phyloP scores from a whole-genome alignment of 2,113 vertebrate species.

The Psilopsiagon aurifrons region DNA sequence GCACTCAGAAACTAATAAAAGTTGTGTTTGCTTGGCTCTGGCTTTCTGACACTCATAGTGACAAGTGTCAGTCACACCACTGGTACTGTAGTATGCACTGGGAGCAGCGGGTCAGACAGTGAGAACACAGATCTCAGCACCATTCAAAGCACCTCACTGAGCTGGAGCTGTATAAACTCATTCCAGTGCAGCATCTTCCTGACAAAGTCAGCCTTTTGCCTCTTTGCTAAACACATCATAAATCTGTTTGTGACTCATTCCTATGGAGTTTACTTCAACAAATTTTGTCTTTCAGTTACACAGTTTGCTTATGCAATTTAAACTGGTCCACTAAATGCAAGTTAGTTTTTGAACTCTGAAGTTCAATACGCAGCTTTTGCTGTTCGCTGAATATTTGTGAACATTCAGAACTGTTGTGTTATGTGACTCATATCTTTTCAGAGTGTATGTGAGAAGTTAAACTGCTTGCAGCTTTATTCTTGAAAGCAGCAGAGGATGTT shows the following conservation, averaged over 20 bases:
- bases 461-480: background rate
- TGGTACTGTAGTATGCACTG: background rate
- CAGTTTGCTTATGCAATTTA: background rate
- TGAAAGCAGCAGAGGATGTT: background rate
- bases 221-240: background rate
- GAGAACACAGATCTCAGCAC: background rate
- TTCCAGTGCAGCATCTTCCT: background rate
- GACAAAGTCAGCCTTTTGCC: background rate
- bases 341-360: background rate
- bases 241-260: background rate
- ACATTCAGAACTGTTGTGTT: background rate
- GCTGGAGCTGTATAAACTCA: background rate
- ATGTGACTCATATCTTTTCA: background rate
- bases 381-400: background rate
- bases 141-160: background rate
- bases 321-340: background rate
- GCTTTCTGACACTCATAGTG: background rate
- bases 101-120: too few relatives aligned
- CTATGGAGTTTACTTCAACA: background rate
- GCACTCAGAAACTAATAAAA: background rate
- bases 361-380: background rate
- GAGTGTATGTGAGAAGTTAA: background rate
- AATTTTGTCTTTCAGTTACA: background rate
- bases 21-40: background rate
- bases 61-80: background rate